A percentile compares a stretch with the other conserved stretches of the same genome.
Evolutionary conservation across 2,797 vertebrate species (phyloP).

Genomic region (Acipenser transmontanus): DNA sequence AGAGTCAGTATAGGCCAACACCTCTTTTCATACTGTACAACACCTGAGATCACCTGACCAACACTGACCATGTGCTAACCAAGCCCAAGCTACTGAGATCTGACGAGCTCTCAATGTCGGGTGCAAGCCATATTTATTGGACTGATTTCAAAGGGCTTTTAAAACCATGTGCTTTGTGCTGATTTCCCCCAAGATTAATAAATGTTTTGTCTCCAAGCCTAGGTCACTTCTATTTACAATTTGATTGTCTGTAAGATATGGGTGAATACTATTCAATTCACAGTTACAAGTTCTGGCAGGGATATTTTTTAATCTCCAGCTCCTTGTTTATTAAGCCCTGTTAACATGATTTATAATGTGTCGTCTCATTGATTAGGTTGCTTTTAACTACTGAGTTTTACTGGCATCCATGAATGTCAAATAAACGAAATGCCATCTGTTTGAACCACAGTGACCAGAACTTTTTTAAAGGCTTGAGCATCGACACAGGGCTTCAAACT

Average conservation of each 20-base stretch:
- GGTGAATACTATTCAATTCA: background rate
- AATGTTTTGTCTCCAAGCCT: slow-evolving; percentile 17
- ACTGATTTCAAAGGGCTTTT: slow-evolving; percentile 24
- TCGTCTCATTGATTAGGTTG: background rate
- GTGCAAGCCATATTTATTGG: too few relatives aligned
- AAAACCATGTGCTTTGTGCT: slow-evolving; percentile 15
- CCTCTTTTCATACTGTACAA: too few relatives aligned
- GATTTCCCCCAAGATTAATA: slow-evolving; percentile 35
- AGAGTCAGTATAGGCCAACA: too few relatives aligned
- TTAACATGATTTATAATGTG: background rate
- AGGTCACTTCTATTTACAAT: slow-evolving; percentile 18
- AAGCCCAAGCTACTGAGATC: too few relatives aligned
- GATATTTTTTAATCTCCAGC: background rate
- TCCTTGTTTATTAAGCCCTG: background rate
- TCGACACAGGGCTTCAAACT: too few relatives aligned
- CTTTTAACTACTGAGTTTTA: slow-evolving; percentile 1
- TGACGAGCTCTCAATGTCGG: too few relatives aligned
- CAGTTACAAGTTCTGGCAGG: slow-evolving; percentile 3
- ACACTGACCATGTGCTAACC: too few relatives aligned
- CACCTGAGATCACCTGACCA: too few relatives aligned
- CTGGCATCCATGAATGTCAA: background rate
- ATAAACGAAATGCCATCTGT: background rate
- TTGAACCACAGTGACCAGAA: background rate
- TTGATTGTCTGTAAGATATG: slow-evolving; percentile 1
- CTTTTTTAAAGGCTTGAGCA: too few relatives aligned